Conservation (phyloP, 2,888 invertebrate species). For the Cantharis flavilabris region DNA sequence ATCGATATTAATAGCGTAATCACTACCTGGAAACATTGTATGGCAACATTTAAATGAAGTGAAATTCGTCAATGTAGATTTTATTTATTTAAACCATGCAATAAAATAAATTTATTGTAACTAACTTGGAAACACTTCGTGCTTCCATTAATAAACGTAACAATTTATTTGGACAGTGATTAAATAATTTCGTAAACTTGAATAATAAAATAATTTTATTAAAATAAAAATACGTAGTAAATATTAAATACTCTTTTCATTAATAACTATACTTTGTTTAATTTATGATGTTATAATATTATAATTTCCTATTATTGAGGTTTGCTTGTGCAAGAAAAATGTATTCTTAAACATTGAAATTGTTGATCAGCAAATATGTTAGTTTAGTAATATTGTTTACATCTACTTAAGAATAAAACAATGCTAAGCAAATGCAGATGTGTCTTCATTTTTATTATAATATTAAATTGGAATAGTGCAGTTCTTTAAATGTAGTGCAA, state of each 20-base stretch:
- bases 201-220: neutral
- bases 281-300: neutral
- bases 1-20: neutral
- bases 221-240: neutral
- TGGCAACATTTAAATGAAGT: neutral
- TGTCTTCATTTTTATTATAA: neutral
- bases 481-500: neutral
- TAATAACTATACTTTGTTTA: neutral
- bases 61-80: neutral
- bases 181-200: neutral
- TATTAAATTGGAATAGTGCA: neutral
- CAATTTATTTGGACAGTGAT: neutral
- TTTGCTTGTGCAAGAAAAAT: neutral
- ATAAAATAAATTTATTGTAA: neutral
- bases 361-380: neutral
- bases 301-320: neutral
- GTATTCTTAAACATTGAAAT: neutral
- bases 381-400: neutral
- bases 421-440: neutral
- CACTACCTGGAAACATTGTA: neutral
- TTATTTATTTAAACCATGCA: neutral
- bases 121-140: neutral
- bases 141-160: neutral
- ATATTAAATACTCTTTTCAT: neutral
- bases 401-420: neutral